A percentile compares a stretch with the other conserved stretches of the same genome.
phyloP scores from a whole-genome alignment of 2,797 vertebrate genomes.

The Allobates femoralis region DNA sequence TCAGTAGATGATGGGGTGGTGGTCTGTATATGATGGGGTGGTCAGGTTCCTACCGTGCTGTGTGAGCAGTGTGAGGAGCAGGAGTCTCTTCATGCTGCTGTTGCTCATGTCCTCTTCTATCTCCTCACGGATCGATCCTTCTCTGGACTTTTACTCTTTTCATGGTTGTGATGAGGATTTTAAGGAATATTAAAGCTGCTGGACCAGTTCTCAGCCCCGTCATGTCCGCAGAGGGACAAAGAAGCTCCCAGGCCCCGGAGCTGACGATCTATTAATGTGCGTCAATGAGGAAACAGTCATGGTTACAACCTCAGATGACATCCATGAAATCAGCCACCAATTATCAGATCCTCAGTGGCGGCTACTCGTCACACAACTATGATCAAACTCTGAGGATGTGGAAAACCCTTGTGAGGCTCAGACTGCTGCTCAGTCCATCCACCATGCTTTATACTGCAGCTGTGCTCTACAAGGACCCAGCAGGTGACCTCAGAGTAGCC shows the following conservation, averaged over 20 bases:
- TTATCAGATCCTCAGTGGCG: no score
- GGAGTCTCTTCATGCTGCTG: not conserved
- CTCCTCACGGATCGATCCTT: not conserved
- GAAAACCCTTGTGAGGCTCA: no score
- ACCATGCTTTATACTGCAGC: no score
- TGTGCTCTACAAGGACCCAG: no score
- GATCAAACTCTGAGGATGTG: not conserved
- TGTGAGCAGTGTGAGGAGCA: not conserved
- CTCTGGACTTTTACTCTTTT: no score
- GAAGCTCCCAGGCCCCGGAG: not conserved
- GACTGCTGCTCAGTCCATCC: no score
- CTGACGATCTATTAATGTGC: not conserved
- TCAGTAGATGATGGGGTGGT: no score
- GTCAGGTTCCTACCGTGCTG: slow-evolving; percentile 8
- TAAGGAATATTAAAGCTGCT: not conserved
- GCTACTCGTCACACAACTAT: not conserved
- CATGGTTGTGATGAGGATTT: not conserved
- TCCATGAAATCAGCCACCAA: not conserved
- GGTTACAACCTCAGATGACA: not conserved
- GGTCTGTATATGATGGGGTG: no score
- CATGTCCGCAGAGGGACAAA: not conserved
- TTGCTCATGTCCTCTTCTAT: not conserved
- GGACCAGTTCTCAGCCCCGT: not conserved
- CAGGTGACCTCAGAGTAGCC: no score
- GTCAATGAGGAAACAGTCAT: not conserved